Base-by-base conservation (phyloP, 2,888 invertebrate genomes). In the Calliphora vomitoria region DNA sequence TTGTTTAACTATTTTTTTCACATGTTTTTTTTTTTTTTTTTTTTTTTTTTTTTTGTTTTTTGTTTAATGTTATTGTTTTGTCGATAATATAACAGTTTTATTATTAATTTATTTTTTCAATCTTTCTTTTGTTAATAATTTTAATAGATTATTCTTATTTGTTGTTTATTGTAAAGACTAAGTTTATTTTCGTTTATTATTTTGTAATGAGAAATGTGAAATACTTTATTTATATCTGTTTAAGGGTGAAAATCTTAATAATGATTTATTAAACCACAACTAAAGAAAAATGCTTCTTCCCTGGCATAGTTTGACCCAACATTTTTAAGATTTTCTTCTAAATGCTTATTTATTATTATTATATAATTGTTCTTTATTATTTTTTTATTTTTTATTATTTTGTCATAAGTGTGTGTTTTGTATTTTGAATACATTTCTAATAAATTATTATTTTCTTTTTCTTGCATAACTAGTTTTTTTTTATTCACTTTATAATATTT, bases 41-140 rank as follows among this genome's bases (percentile, higher is more conserved):
- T 4, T 60, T 75, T 25, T 85, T 80, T 50, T 41, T 75, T 69
- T 69, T 13, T 41, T 44, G 8, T 60, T 75, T 25, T 85, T 80
- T 80, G 55, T 62, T 75, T 55, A 50, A 64, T 84, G 15, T 80
- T 80, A 75, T 85, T 79, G 64, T 84, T 87, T 87, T 87, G 79
- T 85, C 78, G 66, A 85, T 85, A 75, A 82, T 87, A 82, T 87
- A 87, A 87, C 87, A 87, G 85, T 58, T 85, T 76, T 72, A 81
- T 76, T 81, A 20, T 72, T 55, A 35, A 68, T 44, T 82, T 55
- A 74, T 44, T 82, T 64, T 68, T 76, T 71, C 47, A 1, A 60
- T 60, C 25, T 69, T 44, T 69, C 1, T 75, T 53, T 44, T 79
- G 20, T 55, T 68, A 13, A 55, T 41, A 41, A 60, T 82, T 83